Evolutionary conservation across 1,140 invertebrate species (phyloP), one percentile per base, ranked within the genome.

Genomic region (Campoletis sonorensis): DNA sequence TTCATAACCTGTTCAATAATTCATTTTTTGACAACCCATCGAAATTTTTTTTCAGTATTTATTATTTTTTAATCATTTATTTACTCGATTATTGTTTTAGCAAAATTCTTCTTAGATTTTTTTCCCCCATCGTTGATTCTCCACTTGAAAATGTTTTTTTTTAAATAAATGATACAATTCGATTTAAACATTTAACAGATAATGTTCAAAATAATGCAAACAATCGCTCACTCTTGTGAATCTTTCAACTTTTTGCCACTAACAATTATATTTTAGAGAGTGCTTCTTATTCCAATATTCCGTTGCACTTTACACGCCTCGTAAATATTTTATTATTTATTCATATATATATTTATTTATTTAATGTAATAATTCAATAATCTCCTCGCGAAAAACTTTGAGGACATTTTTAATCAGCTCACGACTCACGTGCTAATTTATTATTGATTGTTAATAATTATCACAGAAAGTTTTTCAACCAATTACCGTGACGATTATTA

Each of bases 391-490:
- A 67, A 26, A 67, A 67, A 18, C 18, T 58, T 23, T 13, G 21
- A 23, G 61, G 13, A 27, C 61, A 23, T n/a, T 49, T 23, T 49
- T 23, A 73, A 26, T 51, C 37, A 49, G 16, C 54, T 45, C 26
- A 8, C 40, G 21, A 71, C 18, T 72, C 70, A 37, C 67, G 5
- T 27, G 49, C 30, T 79, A 71, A 77, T 33, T 82, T 78, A 85
- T 90, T 88, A 89, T 90, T 92, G 91, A 92, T 92, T 92, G 91
- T 92, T 92, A 92, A 92, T 92, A 92, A 92, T 91, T 92, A 92
- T 92, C 91, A 92, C 91, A 92, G 91, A 91, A 92, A 92, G 90
- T 91, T 92, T 86, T 85, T 90, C 91, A 92, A 92, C 89, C 87
- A 92, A 91, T 89, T 87, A 85, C 84, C 84, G 88, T 89, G 88